phyloP scores from a whole-genome alignment of 2,797 vertebrate genomes.

The Scolopax bukidnonensis region DNA sequence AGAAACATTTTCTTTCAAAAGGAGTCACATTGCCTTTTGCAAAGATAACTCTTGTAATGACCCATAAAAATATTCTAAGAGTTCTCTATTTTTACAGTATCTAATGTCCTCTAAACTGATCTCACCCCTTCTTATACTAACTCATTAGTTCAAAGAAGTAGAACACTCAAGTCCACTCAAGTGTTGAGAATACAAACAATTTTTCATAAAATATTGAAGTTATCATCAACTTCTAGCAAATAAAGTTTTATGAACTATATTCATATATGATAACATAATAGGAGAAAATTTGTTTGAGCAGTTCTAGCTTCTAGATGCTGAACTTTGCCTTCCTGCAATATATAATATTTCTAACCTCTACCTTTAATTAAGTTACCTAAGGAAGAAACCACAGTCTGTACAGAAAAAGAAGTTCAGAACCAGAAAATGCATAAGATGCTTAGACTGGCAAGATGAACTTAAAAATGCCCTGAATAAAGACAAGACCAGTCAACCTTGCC shows the following conservation, averaged over 20 bases:
- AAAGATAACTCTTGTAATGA: constrained; percentile 17
- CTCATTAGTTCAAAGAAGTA: not conserved
- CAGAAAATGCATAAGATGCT: not conserved
- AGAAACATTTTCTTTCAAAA: constrained; percentile 54
- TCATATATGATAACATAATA: not conserved
- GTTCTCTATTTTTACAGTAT: not conserved
- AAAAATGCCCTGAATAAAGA: not conserved
- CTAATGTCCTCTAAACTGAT: constrained; percentile 20
- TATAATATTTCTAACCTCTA: not conserved
- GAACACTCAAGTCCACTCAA: not conserved
- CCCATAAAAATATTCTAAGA: constrained; percentile 27
- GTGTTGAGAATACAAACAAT: not conserved
- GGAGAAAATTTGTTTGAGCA: not conserved
- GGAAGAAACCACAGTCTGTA: not conserved
- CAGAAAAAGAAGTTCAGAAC: not conserved
- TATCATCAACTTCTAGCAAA: constrained; percentile 23
- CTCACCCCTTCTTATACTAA: constrained; percentile 12
- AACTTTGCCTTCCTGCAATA: not conserved
- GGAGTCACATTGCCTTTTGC: constrained; percentile 26
- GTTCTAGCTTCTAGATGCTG: not conserved
- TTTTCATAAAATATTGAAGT: not conserved
- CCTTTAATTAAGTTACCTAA: not conserved
- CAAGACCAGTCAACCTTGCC: not conserved
- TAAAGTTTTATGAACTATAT: constrained; percentile 18
- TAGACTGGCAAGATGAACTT: not conserved